phyloP scores from a whole-genome alignment of 2,113 vertebrate species.

The Pimephales promelas region DNA sequence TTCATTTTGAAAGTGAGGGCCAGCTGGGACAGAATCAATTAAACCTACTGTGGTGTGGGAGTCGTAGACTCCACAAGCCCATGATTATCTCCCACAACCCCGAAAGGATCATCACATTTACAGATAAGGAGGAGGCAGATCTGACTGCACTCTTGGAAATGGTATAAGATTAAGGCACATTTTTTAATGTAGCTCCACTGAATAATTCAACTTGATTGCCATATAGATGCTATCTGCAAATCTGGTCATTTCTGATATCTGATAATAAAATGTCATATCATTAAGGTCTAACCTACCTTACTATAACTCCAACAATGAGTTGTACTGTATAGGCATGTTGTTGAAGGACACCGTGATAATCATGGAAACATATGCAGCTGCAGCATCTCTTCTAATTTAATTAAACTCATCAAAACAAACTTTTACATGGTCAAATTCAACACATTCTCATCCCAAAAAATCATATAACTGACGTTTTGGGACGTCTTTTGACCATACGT shows the following conservation, averaged over 20 bases:
- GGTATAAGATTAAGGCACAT: not conserved
- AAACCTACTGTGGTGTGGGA: conserved; percentile 28
- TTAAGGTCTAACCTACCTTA: not conserved
- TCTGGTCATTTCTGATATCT: not conserved
- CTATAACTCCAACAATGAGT: not conserved
- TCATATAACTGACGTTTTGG: no score
- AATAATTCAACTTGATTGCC: not conserved
- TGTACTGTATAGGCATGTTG: not conserved
- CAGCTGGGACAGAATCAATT: conserved; percentile 50
- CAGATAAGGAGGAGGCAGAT: not conserved
- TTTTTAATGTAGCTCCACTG: not conserved
- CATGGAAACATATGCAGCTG: not conserved
- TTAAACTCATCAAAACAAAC: not conserved
- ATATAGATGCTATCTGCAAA: conserved; percentile 12
- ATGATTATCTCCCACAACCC: conserved; percentile 14
- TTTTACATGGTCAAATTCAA: not conserved
- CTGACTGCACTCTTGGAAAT: not conserved
- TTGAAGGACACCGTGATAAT: no score
- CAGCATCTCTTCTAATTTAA: not conserved
- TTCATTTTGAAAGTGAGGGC: conserved; percentile 48
- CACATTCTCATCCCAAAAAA: no score
- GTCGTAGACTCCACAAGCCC: conserved; percentile 31
- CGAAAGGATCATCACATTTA: conserved; percentile 1
- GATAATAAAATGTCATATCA: not conserved
- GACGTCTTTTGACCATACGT: no score